Evolutionary conservation across 2,797 vertebrate genomes (phyloP).

Genomic region (Macropodus opercularis): DNA sequence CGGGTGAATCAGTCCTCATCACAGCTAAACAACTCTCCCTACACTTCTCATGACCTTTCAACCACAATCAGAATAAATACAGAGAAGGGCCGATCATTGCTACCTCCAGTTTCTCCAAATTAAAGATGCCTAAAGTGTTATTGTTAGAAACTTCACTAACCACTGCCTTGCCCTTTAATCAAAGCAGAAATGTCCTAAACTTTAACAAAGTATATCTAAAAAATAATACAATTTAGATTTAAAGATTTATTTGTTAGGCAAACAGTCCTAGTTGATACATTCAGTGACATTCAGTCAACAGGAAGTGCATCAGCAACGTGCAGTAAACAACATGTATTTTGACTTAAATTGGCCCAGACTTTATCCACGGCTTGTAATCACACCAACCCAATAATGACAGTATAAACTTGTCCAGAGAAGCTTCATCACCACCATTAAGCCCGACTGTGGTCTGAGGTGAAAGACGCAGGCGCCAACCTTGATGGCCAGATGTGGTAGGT

Average conservation of each 20-base stretch:
- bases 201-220: conserved; percentile 13
- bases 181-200: conserved; percentile 36
- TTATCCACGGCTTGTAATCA: conserved; percentile 58
- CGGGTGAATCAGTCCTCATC: conserved; percentile 14
- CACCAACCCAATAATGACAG: conserved; percentile 57
- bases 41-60: conserved; percentile 63
- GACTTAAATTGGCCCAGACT: conserved; percentile 19
- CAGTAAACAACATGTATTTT: conserved; percentile 23
- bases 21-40: conserved; percentile 41
- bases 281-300: neutral
- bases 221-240: conserved; percentile 20
- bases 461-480: conserved; percentile 37
- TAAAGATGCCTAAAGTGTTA: conserved; percentile 65
- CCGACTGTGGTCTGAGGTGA: conserved; percentile 44
- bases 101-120: conserved; percentile 67
- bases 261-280: neutral
- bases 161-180: conserved; percentile 63
- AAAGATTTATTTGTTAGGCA: conserved; percentile 2
- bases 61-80: conserved; percentile 66
- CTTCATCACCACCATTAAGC: conserved; percentile 31
- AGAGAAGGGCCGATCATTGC: conserved; percentile 59
- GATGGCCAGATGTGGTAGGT: conserved; percentile 15
- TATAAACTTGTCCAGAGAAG: conserved; percentile 33
- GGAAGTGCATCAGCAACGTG: neutral
- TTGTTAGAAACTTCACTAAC: conserved; percentile 63